phyloP scores from a whole-genome alignment of 2,888 invertebrate species.

The Cinara cedri region DNA sequence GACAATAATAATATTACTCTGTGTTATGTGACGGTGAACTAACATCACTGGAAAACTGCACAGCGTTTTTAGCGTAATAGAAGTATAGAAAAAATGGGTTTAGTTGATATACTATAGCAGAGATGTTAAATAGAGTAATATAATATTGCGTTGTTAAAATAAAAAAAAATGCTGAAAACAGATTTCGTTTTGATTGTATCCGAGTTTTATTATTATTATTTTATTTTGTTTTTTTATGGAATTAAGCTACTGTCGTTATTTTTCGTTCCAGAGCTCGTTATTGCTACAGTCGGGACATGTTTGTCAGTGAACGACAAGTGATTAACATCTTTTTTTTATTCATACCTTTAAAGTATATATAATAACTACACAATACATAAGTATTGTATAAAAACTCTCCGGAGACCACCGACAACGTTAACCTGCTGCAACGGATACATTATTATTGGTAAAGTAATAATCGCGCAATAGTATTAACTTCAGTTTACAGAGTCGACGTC shows the following conservation, averaged over 20 bases:
- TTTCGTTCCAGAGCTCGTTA: neutral
- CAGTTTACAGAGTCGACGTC: no score
- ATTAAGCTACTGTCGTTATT: conserved; percentile 19
- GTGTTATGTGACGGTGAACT: neutral
- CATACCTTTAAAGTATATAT: no score
- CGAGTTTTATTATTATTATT: neutral
- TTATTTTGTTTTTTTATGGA: neutral
- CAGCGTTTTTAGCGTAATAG: no score
- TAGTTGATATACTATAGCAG: neutral
- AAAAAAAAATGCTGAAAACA: neutral
- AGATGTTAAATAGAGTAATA: neutral
- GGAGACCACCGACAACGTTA: neutral
- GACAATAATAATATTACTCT: neutral
- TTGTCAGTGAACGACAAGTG: neutral
- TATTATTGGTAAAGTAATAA: no score
- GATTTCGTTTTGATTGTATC: conserved; percentile 14
- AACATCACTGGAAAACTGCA: neutral
- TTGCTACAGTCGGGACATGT: conserved; percentile 7
- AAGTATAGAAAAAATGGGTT: neutral
- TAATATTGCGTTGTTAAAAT: no score
- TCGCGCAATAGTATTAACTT: no score
- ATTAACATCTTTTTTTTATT: conserved; percentile 13
- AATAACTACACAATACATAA: no score
- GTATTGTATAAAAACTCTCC: neutral
- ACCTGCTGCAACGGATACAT: conserved; percentile 6